Percentiles rank a stretch among this genome's conserved stretches.
phyloP scores from a whole-genome alignment of 2,888 invertebrate species.

The Dynastes maya region DNA sequence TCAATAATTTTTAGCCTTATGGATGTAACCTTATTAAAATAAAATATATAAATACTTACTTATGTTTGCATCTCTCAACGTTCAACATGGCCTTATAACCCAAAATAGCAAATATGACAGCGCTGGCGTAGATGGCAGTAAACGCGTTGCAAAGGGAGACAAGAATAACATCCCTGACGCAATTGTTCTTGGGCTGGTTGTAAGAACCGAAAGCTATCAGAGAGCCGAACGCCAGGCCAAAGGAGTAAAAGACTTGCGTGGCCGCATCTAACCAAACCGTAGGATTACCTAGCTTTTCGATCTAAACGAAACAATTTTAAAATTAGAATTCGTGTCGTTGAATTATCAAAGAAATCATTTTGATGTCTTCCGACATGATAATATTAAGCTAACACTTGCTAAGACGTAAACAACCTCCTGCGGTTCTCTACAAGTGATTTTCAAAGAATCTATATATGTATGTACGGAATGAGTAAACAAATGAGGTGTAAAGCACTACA shows the following conservation, averaged over 20 bases:
- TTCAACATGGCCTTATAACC: conserved; percentile 96
- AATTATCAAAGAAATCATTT: neutral
- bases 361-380: too few relatives aligned
- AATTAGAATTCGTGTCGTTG: neutral
- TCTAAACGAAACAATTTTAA: conserved; percentile 69
- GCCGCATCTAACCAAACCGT: conserved; percentile 97
- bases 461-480: neutral
- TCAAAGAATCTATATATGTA: neutral
- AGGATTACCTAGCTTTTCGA: conserved; percentile 88
- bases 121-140: conserved; percentile 95
- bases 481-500: neutral
- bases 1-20: too few relatives aligned
- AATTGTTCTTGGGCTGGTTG: conserved; percentile 95
- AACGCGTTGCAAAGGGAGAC: conserved; percentile 94
- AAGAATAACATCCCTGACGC: conserved; percentile 91
- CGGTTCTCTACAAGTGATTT: neutral
- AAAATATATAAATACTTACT: conserved; percentile 72
- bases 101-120: conserved; percentile 95
- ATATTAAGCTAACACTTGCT: neutral
- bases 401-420: too few relatives aligned
- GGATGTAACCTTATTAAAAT: too few relatives aligned
- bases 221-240: conserved; percentile 95
- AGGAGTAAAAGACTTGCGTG: conserved; percentile 97
- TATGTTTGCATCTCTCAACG: conserved; percentile 86
- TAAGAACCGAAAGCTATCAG: conserved; percentile 97